Evolutionary conservation across 2,113 vertebrate species (phyloP).

Genomic region (Corvus hawaiiensis): DNA sequence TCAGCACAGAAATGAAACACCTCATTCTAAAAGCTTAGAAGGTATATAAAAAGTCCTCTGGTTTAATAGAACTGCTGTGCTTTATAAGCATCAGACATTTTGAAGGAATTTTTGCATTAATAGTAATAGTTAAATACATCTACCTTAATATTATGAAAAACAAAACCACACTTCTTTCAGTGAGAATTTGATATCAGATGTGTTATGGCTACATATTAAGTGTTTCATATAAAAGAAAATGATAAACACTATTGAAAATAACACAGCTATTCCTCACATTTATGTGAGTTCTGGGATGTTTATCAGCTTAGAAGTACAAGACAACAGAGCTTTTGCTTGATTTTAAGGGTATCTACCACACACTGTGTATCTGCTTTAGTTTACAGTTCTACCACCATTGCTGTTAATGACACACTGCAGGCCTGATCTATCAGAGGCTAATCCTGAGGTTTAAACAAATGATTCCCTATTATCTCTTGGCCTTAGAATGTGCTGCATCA

Average conservation of each 20-base stretch:
- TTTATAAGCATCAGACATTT: not conserved
- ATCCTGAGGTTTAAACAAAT: constrained; percentile 75
- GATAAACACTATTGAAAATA: not conserved
- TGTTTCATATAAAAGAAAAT: not conserved
- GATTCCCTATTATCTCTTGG: constrained; percentile 71
- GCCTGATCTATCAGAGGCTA: constrained; percentile 41
- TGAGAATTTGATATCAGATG: not conserved
- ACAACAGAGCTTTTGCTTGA: not conserved
- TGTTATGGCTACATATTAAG: not conserved
- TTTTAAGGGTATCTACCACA: not conserved
- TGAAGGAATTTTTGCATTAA: not conserved
- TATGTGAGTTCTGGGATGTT: not conserved
- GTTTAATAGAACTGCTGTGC: not conserved
- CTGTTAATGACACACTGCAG: constrained; percentile 12
- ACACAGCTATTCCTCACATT: not conserved
- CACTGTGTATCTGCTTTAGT: not conserved
- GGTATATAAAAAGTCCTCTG: not conserved
- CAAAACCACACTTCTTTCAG: not conserved
- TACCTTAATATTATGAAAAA: not conserved
- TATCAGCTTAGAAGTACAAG: not conserved
- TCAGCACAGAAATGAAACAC: not conserved
- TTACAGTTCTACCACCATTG: not conserved
- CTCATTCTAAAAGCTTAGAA: not conserved
- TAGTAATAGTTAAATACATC: not conserved
- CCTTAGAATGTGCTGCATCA: constrained; percentile 74